Conservation (phyloP, 2,888 invertebrate species). For the Hoplodrina blanda region DNA sequence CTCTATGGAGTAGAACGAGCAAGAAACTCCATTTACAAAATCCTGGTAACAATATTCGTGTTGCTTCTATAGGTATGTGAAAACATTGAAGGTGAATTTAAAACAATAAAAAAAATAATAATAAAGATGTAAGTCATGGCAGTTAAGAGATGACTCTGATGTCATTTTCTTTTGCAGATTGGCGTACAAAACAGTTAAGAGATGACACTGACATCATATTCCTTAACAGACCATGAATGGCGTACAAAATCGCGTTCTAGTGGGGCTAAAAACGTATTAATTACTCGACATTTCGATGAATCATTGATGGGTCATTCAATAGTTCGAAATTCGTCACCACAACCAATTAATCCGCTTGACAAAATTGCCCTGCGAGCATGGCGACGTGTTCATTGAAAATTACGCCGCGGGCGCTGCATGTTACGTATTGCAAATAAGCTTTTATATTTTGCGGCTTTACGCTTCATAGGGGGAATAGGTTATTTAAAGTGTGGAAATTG, state of each 20-base stretch:
- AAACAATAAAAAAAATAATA: no score
- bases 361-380: conserved; percentile 31
- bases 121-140: no score
- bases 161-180: no score
- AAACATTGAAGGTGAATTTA: no score
- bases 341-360: conserved; percentile 31
- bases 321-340: conserved; percentile 27
- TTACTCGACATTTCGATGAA: conserved; percentile 29
- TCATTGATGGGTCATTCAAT: conserved; percentile 27
- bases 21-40: no score
- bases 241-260: neutral
- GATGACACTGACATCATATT: no score
- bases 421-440: neutral
- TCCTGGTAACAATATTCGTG: no score
- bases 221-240: no score
- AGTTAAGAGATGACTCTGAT: no score
- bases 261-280: conserved; percentile 4
- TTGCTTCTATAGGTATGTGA: no score
- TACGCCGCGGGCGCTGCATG: conserved; percentile 7
- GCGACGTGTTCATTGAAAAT: conserved; percentile 36
- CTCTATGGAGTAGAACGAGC: no score
- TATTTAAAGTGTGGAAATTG: neutral
- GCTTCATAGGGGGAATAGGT: neutral
- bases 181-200: no score
- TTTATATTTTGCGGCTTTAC: conserved; percentile 8